Percentiles rank a stretch among this genome's conserved stretches.
phyloP scores from a whole-genome alignment of 2,113 vertebrate species.

The Hydrochoerus hydrochaeris region DNA sequence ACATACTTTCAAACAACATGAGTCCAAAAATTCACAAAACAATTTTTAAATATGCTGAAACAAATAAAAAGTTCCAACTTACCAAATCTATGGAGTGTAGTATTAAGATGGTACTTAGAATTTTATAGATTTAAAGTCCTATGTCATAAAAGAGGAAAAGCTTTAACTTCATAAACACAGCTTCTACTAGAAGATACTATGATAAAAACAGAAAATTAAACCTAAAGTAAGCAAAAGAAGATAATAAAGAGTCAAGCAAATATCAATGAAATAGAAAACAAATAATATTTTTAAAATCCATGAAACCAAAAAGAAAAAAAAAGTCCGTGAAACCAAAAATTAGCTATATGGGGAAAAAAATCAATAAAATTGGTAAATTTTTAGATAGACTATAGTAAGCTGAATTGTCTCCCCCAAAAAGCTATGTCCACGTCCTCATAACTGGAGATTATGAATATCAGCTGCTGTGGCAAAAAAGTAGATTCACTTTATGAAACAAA shows the following conservation, averaged over 20 bases:
- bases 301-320: too few species aligned
- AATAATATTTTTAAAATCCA: background rate
- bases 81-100: background rate
- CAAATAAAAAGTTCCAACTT: background rate
- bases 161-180: background rate
- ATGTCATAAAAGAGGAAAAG: background rate
- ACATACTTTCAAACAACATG: background rate
- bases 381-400: background rate
- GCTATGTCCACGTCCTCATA: background rate
- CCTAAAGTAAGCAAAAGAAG: background rate
- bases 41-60: background rate
- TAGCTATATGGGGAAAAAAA: background rate
- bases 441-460: background rate
- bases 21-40: background rate
- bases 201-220: background rate
- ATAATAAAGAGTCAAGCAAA: background rate
- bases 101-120: background rate
- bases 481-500: background rate
- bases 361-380: background rate
- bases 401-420: background rate
- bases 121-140: background rate
- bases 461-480: background rate
- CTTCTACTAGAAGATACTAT: background rate
- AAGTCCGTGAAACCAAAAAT: background rate
- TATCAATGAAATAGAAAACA: background rate